phyloP scores from a whole-genome alignment of 2,888 invertebrate genomes.

The Eupithecia dodoneata region DNA sequence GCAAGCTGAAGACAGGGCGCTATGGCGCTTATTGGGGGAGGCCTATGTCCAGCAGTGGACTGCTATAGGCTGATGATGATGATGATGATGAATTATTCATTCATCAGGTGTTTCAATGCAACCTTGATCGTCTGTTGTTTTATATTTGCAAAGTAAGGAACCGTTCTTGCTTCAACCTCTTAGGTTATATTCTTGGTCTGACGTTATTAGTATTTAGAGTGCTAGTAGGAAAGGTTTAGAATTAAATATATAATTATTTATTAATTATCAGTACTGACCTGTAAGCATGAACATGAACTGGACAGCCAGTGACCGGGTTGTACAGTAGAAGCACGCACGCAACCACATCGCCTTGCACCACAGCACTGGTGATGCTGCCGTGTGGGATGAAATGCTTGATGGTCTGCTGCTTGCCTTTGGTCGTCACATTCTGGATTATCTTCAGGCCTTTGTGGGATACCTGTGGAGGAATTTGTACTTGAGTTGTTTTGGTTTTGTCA shows the following conservation, averaged over 20 bases:
- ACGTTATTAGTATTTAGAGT: no score
- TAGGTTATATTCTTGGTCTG: not conserved
- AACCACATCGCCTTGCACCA: constrained; percentile 96
- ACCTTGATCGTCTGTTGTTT: not conserved
- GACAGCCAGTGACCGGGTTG: constrained; percentile 97
- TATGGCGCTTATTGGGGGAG: no score
- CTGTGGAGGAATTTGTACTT: constrained; percentile 60
- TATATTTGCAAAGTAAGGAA: not conserved
- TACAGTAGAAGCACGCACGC: constrained; percentile 96
- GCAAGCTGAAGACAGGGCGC: no score
- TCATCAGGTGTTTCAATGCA: not conserved
- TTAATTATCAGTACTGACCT: constrained; percentile 69
- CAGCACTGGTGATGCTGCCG: constrained; percentile 95
- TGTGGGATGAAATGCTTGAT: constrained; percentile 98
- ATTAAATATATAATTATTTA: no score
- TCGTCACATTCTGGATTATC: constrained; percentile 91
- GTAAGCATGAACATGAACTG: constrained; percentile 97
- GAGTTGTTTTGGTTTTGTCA: not conserved
- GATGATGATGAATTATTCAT: no score
- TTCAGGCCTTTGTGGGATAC: constrained; percentile 96
- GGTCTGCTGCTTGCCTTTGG: constrained; percentile 85
- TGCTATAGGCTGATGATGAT: no score
- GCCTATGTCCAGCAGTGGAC: no score
- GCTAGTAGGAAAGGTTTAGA: not conserved
- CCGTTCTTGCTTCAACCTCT: not conserved